A percentile compares a stretch with the other conserved stretches of the same genome.
Evolutionary conservation across 2,797 vertebrate genomes (phyloP).

Genomic region (Microctenopoma stevenorrisi): DNA sequence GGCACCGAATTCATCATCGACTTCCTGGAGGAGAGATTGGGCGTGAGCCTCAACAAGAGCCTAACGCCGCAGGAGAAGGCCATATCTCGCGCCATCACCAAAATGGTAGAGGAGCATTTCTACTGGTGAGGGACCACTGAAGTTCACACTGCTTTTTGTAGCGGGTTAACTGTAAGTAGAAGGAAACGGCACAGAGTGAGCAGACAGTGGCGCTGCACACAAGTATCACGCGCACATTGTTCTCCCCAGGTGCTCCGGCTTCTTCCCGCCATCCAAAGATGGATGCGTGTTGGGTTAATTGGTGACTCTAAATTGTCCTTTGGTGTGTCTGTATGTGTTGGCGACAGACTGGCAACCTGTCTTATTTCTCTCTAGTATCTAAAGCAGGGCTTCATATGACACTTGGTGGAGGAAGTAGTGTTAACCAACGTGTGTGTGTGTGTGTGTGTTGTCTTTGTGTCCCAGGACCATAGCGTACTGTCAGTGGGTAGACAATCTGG

Average conservation of each 20-base stretch:
- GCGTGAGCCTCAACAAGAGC: conserved; percentile 92
- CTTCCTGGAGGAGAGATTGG: conserved; percentile 96
- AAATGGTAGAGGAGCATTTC: conserved; percentile 99
- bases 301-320: no score
- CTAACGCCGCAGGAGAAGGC: conserved; percentile 92
- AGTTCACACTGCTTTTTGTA: neutral
- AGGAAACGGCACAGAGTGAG: neutral
- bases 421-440: neutral
- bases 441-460: neutral
- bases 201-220: no score
- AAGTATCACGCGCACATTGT: no score
- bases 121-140: conserved; percentile 89
- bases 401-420: neutral
- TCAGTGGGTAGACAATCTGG: conserved; percentile 98
- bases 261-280: no score
- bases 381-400: no score
- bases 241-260: no score
- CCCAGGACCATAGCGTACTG: conserved; percentile 96
- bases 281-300: no score
- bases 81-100: conserved; percentile 92
- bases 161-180: neutral
- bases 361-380: no score
- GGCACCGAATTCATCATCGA: conserved; percentile 98
- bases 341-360: no score
- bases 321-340: no score